Conservation (phyloP, 37 sponge, comb jelly and placozoan genomes). For the Cliona cf. orientalis region DNA sequence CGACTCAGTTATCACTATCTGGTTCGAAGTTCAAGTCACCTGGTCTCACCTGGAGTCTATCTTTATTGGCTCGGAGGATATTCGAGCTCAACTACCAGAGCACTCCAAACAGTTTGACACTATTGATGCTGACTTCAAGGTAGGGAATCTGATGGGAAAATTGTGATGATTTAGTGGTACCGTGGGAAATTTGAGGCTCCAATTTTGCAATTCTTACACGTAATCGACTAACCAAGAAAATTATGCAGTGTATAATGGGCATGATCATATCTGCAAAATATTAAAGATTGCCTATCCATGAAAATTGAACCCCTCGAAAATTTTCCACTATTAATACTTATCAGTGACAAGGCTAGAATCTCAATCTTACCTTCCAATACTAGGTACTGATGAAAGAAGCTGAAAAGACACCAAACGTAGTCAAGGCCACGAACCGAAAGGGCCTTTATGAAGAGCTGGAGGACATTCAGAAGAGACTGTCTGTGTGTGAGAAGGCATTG, state of each 20-base stretch:
- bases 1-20: constrained; percentile 95
- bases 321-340: background rate
- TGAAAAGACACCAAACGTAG: constrained; percentile 92
- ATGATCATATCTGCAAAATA: too few species aligned
- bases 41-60: constrained; percentile 99
- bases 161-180: too few species aligned
- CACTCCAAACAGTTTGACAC: constrained; percentile 97
- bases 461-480: constrained; percentile 90
- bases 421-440: constrained; percentile 86
- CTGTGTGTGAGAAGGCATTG: constrained; percentile 98
- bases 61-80: constrained; percentile 99
- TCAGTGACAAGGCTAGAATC: background rate
- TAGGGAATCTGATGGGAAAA: background rate
- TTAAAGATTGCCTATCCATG: too few species aligned
- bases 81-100: constrained; percentile 93
- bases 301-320: too few species aligned
- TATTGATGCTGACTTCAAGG: constrained; percentile 96
- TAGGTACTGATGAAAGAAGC: constrained; percentile 75
- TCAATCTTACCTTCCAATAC: background rate
- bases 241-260: too few species aligned
- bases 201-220: too few species aligned
- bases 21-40: constrained; percentile 99
- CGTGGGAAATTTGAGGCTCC: too few species aligned
- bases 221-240: too few species aligned
- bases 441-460: constrained; percentile 90